Conservation (phyloP, 2,888 invertebrate species). For the Hedychridium roseum region DNA sequence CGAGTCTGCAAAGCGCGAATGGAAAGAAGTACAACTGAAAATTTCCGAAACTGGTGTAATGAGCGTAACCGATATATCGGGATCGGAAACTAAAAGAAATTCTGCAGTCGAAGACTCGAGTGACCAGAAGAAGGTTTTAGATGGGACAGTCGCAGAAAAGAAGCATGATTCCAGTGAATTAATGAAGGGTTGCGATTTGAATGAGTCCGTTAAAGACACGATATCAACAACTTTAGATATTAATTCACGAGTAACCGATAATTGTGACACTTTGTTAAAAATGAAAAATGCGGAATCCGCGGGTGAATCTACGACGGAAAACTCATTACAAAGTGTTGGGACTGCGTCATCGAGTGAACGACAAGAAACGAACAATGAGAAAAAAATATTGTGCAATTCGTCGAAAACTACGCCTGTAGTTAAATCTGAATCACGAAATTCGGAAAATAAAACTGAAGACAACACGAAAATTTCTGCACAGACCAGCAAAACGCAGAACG, state of each 20-base stretch:
- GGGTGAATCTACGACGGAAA: slow-evolving; percentile 6
- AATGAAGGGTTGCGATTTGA: slow-evolving; percentile 16
- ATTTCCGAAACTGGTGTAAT: slow-evolving; percentile 74
- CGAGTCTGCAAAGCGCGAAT: slow-evolving; percentile 60
- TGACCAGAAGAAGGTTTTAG: slow-evolving; percentile 13
- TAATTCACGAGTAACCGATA: slow-evolving; percentile 4
- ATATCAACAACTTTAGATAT: slow-evolving; percentile 1
- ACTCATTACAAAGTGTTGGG: no score
- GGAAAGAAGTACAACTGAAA: slow-evolving; percentile 73
- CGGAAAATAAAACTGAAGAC: background rate
- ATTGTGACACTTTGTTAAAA: slow-evolving; percentile 3
- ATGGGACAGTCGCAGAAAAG: slow-evolving; percentile 6
- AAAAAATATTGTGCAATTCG: no score
- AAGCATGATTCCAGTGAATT: slow-evolving; percentile 16
- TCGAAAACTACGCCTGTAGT: no score
- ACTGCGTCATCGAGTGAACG: no score
- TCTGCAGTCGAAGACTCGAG: slow-evolving; percentile 30
- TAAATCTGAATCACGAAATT: background rate
- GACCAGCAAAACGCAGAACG: no score
- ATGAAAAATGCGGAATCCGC: background rate
- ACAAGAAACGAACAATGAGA: background rate
- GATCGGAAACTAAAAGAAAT: slow-evolving; percentile 52
- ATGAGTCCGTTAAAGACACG: slow-evolving; percentile 8
- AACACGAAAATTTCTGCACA: no score
- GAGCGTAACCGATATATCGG: slow-evolving; percentile 68